Evolutionary conservation across 2,888 invertebrate genomes (phyloP), one percentile per base, ranked within the genome.

Genomic region (Halictus ligatus): DNA sequence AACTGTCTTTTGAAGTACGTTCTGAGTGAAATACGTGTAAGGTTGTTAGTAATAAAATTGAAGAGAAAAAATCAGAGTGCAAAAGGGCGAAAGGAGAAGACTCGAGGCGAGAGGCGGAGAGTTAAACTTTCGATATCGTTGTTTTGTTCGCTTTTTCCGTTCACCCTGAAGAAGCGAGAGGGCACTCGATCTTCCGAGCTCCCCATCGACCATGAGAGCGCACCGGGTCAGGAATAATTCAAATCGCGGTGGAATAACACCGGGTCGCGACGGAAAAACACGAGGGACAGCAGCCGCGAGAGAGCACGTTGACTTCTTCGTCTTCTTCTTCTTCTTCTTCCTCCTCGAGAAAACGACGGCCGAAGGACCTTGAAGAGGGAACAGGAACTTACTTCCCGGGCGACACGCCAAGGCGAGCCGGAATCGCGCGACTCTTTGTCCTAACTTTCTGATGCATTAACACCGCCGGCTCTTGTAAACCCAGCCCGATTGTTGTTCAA

Each of bases 341-440:
- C 10, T 54, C 54, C 54, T 54, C 21, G 54, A 54, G 54, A n/a
- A 54, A 21, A 21, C 54, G 54, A 21, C 21, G 54, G 75, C 71
- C 76, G 87, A 46, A n/a, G 88, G 90, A 91, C 93, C 93, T 93
- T 92, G 92, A 91, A 84, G 92, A 90, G 88, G 91, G 90, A 93
- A 90, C 93, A 93, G 93, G 94, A 93, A 54, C 54, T 54, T 54
- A 93, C 92, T 91, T 84, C 77, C 76, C 87, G 87, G 88, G 89
- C 87, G 83, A 83, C 82, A 46, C 87, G 87, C 81, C 93, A 93
- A 93, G 93, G 93, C 89, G 88, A 93, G 88, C 92, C 86, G 84
- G 91, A 92, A 90, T 91, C 64, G 80, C 60, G 60, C 73, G 69
- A 40, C 85, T 84, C 89, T 86, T 86, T 85, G 85, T 90, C 85